phyloP scores from a whole-genome alignment of 2,888 invertebrate species.

The Eristalinus sepulchralis region DNA sequence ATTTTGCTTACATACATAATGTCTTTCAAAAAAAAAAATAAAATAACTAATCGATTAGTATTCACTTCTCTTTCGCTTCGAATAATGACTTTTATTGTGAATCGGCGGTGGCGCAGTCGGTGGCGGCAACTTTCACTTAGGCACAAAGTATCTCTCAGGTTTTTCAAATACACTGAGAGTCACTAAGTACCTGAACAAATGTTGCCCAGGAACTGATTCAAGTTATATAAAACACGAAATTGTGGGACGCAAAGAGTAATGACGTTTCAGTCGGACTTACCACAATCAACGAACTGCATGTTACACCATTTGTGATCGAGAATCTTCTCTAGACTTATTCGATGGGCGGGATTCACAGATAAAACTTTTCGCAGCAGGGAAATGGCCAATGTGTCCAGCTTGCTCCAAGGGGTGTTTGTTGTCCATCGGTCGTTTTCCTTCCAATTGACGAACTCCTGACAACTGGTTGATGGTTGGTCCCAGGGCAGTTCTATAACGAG shows the following conservation, averaged over 20 bases:
- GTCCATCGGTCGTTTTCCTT: constrained; percentile 85
- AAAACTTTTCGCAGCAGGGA: constrained; percentile 90
- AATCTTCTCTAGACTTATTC: constrained; percentile 87
- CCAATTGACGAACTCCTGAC: constrained; percentile 89
- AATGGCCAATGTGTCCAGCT: constrained; percentile 88
- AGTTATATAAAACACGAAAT: background rate
- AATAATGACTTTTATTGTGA: background rate
- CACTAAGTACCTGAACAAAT: constrained; percentile 91
- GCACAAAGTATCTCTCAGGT: constrained; percentile 81
- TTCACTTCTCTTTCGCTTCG: background rate
- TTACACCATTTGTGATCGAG: constrained; percentile 89
- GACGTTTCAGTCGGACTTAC: constrained; percentile 76
- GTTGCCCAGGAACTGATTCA: constrained; percentile 66
- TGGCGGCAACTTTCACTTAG: constrained; percentile 75
- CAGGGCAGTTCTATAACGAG: constrained; percentile 92
- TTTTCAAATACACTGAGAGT: constrained; percentile 85
- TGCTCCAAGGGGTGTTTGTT: constrained; percentile 89
- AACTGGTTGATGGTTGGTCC: constrained; percentile 90
- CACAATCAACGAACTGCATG: constrained; percentile 80
- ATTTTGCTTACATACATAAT: background rate
- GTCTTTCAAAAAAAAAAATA: background rate
- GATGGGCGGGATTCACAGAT: constrained; percentile 84
- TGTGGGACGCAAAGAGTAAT: background rate
- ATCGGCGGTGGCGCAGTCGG: background rate
- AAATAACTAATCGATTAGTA: background rate